Percentiles rank a stretch among this genome's conserved stretches.
Conservation (phyloP, 2,888 invertebrate species). For the Abrostola tripartita region DNA sequence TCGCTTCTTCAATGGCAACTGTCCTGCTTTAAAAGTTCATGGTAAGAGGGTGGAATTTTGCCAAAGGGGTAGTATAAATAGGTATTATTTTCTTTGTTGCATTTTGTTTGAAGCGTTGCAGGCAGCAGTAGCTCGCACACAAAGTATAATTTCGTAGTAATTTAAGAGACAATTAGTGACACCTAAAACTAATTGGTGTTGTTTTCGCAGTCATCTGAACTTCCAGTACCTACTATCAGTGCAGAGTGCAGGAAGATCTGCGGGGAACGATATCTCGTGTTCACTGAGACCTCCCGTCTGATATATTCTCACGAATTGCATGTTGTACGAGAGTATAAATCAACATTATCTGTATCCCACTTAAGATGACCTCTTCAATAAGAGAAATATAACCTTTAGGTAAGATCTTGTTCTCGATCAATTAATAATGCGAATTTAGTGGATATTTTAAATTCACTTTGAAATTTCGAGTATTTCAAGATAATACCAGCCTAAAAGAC, state of each 20-base stretch:
- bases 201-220: slow-evolving; percentile 7
- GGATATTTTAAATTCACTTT: neutral
- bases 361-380: slow-evolving; percentile 38
- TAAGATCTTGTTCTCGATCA: slow-evolving; percentile 8
- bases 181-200: neutral
- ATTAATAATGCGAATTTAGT: neutral
- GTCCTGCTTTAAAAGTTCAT: no score
- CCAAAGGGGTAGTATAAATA: no score
- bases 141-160: no score
- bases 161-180: no score
- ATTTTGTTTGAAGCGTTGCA: no score
- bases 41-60: no score
- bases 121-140: no score
- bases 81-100: no score
- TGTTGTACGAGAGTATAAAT: slow-evolving; percentile 49
- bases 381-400: slow-evolving; percentile 16
- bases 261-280: slow-evolving; percentile 44
- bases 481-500: no score
- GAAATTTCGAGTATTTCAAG: no score
- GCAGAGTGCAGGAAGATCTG: slow-evolving; percentile 22
- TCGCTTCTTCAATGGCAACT: no score
- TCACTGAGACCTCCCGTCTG: slow-evolving; percentile 43
- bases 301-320: slow-evolving; percentile 55
- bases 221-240: slow-evolving; percentile 19
- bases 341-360: slow-evolving; percentile 36